Evolutionary conservation across 2,797 vertebrate species (phyloP).

Genomic region (Poecilia picta): DNA sequence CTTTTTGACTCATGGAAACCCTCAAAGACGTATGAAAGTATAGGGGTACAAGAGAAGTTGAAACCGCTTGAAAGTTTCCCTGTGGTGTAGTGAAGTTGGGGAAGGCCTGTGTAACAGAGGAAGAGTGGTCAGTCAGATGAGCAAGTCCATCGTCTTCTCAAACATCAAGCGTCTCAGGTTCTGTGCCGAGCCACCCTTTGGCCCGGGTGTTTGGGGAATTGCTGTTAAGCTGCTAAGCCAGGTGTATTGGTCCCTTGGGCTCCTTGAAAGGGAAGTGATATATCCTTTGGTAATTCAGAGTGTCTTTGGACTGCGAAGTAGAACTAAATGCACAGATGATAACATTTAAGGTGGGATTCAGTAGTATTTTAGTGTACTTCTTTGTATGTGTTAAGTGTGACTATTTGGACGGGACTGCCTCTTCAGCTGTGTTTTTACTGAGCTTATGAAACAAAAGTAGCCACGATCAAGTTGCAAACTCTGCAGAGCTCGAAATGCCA

Average conservation of each 20-base stretch:
- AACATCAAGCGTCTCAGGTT: constrained; percentile 82
- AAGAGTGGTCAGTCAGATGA: constrained; percentile 72
- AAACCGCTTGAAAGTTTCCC: constrained; percentile 39
- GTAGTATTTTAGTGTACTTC: constrained; percentile 18
- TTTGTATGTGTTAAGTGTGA: neutral
- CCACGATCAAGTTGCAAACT: neutral
- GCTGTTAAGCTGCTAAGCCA: constrained; percentile 86
- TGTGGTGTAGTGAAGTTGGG: constrained; percentile 34
- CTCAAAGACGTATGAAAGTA: constrained; percentile 82
- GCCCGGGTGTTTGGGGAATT: constrained; percentile 79
- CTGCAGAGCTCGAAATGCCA: constrained; percentile 16
- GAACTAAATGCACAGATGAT: constrained; percentile 44
- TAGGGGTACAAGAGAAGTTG: constrained; percentile 67
- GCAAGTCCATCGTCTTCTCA: constrained; percentile 65
- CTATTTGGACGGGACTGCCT: neutral
- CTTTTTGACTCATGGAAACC: constrained; percentile 80
- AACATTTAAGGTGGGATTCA: constrained; percentile 18
- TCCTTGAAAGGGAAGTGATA: constrained; percentile 80
- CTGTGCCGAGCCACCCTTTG: constrained; percentile 76
- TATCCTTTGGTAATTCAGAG: constrained; percentile 71
- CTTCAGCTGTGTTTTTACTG: constrained; percentile 5
- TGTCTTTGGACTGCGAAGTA: constrained; percentile 55
- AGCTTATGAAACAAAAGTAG: constrained; percentile 7
- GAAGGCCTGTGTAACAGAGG: constrained; percentile 8
- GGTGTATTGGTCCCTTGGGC: constrained; percentile 84